phyloP scores from a whole-genome alignment of 1,140 invertebrate species.

The Thaumatotibia leucotreta region DNA sequence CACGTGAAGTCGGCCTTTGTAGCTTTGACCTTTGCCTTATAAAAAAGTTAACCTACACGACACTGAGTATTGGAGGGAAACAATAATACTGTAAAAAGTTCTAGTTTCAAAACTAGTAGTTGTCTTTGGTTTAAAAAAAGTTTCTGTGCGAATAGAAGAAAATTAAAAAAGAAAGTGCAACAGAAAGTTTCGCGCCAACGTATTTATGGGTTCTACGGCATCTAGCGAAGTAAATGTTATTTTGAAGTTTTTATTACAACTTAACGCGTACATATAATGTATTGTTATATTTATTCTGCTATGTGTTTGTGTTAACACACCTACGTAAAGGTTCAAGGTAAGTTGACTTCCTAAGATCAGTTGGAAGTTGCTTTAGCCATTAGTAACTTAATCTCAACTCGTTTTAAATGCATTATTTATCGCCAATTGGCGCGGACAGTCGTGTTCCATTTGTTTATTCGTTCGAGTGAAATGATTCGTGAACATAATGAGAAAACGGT shows the following conservation, averaged over 20 bases:
- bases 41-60: background rate
- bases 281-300: background rate
- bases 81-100: background rate
- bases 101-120: background rate
- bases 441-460: constrained; percentile 14
- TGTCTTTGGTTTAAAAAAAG: background rate
- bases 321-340: background rate
- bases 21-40: background rate
- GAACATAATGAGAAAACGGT: constrained; percentile 27
- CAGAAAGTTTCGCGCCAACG: constrained; percentile 10
- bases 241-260: background rate
- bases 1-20: background rate
- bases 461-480: constrained; percentile 19
- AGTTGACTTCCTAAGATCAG: background rate
- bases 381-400: background rate
- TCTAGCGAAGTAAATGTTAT: constrained; percentile 32
- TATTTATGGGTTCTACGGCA: constrained; percentile 39
- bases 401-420: constrained; percentile 4
- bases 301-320: background rate
- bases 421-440: constrained; percentile 1
- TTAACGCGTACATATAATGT: no score
- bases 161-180: background rate
- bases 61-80: background rate
- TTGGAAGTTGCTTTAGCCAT: background rate
- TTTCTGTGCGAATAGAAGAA: background rate